phyloP scores from a whole-genome alignment of 2,797 vertebrate genomes.

The Periparus ater region DNA sequence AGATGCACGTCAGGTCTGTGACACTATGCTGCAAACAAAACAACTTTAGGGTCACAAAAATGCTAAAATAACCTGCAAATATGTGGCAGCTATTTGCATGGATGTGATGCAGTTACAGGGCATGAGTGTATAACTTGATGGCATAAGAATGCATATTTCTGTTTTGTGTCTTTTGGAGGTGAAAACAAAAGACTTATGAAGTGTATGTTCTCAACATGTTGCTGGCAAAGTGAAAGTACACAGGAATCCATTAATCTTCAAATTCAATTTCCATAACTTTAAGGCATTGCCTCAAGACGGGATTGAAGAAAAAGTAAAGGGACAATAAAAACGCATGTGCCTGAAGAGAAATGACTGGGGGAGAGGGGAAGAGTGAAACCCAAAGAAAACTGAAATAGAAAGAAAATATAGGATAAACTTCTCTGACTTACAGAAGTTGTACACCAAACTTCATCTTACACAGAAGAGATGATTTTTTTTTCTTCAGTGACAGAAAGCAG shows the following conservation, averaged over 20 bases:
- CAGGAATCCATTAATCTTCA: background rate
- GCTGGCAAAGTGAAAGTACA: background rate
- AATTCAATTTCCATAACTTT: background rate
- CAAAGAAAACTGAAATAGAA: background rate
- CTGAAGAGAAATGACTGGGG: background rate
- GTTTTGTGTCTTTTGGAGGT: background rate
- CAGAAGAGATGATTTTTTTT: background rate
- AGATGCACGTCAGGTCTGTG: background rate
- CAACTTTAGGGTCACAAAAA: background rate
- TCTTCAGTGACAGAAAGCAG: background rate
- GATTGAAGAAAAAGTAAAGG: background rate
- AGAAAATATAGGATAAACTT: background rate
- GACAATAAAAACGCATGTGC: background rate
- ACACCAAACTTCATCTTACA: background rate
- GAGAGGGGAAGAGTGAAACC: background rate
- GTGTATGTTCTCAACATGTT: background rate
- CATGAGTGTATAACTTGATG: background rate
- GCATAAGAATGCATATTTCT: background rate
- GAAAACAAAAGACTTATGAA: background rate
- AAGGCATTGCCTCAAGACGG: background rate
- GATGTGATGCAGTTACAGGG: background rate
- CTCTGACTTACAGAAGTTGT: background rate
- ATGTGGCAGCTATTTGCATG: background rate
- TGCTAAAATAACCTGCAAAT: background rate
- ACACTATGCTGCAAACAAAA: background rate